phyloP scores from a whole-genome alignment of 1,140 invertebrate genomes.

The Listronotus bonariensis region DNA sequence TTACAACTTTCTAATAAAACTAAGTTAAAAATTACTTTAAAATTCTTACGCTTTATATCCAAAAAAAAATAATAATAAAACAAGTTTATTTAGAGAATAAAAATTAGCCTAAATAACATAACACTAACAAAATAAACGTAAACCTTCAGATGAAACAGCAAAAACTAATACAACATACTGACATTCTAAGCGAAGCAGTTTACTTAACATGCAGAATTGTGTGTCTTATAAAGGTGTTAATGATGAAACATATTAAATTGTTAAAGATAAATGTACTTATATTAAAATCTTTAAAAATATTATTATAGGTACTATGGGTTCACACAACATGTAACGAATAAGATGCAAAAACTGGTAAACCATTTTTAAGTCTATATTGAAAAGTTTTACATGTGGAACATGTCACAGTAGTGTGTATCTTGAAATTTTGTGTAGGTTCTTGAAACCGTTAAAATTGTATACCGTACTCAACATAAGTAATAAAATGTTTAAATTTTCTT shows the following conservation, averaged over 20 bases:
- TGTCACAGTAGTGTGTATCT: too few species aligned
- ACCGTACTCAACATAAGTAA: too few species aligned
- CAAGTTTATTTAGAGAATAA: too few species aligned
- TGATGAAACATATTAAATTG: slow-evolving; percentile 19
- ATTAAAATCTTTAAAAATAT: background rate
- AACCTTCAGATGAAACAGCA: background rate
- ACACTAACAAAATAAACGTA: background rate
- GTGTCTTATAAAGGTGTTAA: background rate
- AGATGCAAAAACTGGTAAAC: slow-evolving; percentile 9
- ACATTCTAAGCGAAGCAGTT: background rate
- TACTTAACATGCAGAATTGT: slow-evolving; percentile 5
- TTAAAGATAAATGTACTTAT: slow-evolving; percentile 4
- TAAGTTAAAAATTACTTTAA: slow-evolving; percentile 2
- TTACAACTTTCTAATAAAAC: background rate
- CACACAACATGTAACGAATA: slow-evolving; percentile 18
- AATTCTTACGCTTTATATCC: slow-evolving; percentile 3
- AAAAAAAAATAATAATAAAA: background rate
- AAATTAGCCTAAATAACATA: background rate
- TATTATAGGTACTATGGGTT: slow-evolving; percentile 12
- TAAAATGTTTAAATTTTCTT: too few species aligned
- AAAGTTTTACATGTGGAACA: background rate
- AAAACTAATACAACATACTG: background rate
- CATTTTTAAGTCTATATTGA: background rate
- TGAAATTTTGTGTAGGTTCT: too few species aligned
- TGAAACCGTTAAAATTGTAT: too few species aligned